Conservation (phyloP, 2,113 vertebrate species). For the Anhinga anhinga region DNA sequence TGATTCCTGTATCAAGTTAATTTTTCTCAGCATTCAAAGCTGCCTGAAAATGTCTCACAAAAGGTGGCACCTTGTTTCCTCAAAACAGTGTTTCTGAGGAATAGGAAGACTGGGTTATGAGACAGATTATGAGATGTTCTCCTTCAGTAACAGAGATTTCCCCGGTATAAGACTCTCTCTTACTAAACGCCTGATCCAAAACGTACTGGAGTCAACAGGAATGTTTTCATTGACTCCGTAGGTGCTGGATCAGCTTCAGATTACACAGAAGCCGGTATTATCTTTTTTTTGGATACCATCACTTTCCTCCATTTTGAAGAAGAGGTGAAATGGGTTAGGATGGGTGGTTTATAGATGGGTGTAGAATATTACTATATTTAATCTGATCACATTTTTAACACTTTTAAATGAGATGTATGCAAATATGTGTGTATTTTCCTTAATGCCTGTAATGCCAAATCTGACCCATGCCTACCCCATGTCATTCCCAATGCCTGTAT, state of each 20-base stretch:
- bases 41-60: not conserved
- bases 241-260: constrained; percentile 5
- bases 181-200: not conserved
- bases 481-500: not conserved
- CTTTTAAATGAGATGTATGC: not conserved
- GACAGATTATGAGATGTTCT: not conserved
- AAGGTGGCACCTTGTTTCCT: not conserved
- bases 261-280: not conserved
- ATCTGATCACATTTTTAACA: not conserved
- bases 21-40: not conserved
- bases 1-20: not conserved
- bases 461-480: too few relatives aligned
- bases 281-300: not conserved
- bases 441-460: not conserved
- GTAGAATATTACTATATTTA: not conserved
- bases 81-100: not conserved
- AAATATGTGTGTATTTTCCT: not conserved
- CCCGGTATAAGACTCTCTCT: not conserved
- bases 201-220: not conserved
- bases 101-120: not conserved
- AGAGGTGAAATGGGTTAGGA: not conserved
- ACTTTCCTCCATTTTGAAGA: not conserved
- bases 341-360: not conserved
- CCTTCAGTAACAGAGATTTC: not conserved
- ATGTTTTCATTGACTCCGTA: not conserved